These are phyloP conservation scores for Apodemia mormo DNA, from an alignment of 2,888 invertebrate species.

Conservation along the genomic window DNA sequence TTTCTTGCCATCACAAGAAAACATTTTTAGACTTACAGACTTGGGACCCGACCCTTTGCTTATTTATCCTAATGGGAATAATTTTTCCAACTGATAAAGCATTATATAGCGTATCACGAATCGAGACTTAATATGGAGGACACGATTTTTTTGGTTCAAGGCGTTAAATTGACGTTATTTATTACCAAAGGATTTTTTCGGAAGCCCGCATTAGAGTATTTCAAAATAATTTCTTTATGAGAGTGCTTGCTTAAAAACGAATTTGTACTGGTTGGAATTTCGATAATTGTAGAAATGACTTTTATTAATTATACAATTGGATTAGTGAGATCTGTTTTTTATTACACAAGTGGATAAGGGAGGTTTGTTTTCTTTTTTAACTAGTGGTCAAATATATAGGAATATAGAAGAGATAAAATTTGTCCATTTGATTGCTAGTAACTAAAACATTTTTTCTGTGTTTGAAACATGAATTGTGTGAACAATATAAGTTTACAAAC, in stretches of 20 bases:
- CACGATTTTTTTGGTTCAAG: neutral
- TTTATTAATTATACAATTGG: too few relatives aligned
- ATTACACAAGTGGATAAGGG: too few relatives aligned
- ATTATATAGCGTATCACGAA: constrained; percentile 11
- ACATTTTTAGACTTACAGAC: constrained; percentile 15
- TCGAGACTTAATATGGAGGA: constrained; percentile 1
- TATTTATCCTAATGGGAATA: constrained; percentile 16
- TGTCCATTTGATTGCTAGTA: too few relatives aligned
- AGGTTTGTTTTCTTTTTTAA: too few relatives aligned
- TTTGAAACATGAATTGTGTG: too few relatives aligned
- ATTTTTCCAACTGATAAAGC: constrained; percentile 15
- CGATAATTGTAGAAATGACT: too few relatives aligned
- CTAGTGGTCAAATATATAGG: too few relatives aligned
- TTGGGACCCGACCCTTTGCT: constrained; percentile 15
- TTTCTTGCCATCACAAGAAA: constrained; percentile 10
- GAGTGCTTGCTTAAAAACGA: neutral
- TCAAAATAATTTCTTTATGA: neutral
- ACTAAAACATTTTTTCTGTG: too few relatives aligned
- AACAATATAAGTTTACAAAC: too few relatives aligned
- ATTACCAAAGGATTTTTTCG: neutral
- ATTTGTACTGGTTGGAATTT: too few relatives aligned
- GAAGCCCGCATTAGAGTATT: neutral
- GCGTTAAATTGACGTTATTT: constrained; percentile 2
- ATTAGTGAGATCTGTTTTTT: too few relatives aligned
- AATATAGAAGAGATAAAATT: too few relatives aligned